Evolutionary conservation across 2,113 vertebrate species (phyloP).

Genomic region (human (Homo sapiens)): DNA sequence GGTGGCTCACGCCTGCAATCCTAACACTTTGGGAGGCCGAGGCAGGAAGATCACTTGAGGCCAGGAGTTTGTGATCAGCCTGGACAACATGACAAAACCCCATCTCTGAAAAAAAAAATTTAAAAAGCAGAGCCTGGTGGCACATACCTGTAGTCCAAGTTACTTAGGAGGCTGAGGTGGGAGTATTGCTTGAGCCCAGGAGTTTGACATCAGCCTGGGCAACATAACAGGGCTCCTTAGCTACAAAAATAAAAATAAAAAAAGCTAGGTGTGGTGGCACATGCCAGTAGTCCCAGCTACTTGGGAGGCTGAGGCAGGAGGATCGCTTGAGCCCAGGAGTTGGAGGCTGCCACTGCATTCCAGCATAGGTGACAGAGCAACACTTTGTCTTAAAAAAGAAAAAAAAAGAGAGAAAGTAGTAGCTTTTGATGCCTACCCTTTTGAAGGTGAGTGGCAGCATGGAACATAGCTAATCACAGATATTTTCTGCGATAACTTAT

Average conservation of each 20-base stretch:
- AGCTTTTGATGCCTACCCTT: neutral
- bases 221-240: no score
- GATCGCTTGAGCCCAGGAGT: neutral
- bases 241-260: no score
- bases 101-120: no score
- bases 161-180: neutral
- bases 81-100: no score
- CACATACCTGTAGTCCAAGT: neutral
- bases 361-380: neutral
- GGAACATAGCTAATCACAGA: no score
- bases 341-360: neutral
- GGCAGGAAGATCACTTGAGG: no score
- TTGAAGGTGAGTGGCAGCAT: accelerated
- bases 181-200: neutral
- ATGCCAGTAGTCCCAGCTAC: neutral
- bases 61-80: no score
- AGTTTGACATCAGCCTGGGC: neutral
- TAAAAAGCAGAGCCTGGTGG: no score
- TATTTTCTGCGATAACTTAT: neutral
- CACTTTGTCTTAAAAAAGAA: neutral
- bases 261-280: no score
- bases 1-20: no score
- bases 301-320: neutral
- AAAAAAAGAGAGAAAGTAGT: neutral
- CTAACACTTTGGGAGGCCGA: no score